These are phyloP conservation scores for Lanistes nyassanus DNA, from an alignment of 1,140 invertebrate genomes.

Conservation along the genomic window DNA sequence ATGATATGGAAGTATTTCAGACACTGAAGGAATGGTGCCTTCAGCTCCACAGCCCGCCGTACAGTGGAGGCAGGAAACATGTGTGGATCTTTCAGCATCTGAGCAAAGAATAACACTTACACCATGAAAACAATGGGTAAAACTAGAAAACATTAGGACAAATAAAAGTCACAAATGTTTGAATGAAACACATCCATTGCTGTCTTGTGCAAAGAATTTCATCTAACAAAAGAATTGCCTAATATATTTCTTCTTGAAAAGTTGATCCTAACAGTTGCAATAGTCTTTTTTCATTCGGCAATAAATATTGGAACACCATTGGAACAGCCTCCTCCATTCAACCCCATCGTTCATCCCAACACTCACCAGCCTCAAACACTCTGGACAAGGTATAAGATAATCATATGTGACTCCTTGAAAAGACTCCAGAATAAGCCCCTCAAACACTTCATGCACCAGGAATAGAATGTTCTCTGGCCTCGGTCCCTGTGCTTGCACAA, in stretches of 20 bases:
- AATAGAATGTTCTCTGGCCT: constrained; percentile 64
- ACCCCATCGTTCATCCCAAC: not conserved
- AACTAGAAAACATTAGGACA: no score
- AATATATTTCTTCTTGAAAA: not conserved
- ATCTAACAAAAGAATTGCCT: not conserved
- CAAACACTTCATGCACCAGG: constrained; percentile 65
- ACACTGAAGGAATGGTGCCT: constrained; percentile 65
- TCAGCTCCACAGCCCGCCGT: constrained; percentile 57
- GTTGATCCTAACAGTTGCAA: no score
- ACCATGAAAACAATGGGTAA: no score
- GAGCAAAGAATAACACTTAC: constrained; percentile 28
- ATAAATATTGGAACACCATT: no score
- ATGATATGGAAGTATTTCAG: constrained; percentile 63
- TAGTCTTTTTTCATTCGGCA: no score
- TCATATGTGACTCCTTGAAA: constrained; percentile 65
- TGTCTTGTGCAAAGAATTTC: not conserved
- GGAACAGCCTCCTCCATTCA: no score
- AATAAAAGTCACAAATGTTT: no score
- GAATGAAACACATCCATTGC: no score
- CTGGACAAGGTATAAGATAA: constrained; percentile 60
- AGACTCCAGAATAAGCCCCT: constrained; percentile 60
- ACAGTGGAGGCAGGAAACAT: constrained; percentile 62
- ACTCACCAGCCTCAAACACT: constrained; percentile 56
- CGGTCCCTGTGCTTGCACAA: constrained; percentile 59
- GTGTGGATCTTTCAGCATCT: constrained; percentile 56